Conservation (phyloP, 2,797 vertebrate species). For the Clarias laeviceps region DNA sequence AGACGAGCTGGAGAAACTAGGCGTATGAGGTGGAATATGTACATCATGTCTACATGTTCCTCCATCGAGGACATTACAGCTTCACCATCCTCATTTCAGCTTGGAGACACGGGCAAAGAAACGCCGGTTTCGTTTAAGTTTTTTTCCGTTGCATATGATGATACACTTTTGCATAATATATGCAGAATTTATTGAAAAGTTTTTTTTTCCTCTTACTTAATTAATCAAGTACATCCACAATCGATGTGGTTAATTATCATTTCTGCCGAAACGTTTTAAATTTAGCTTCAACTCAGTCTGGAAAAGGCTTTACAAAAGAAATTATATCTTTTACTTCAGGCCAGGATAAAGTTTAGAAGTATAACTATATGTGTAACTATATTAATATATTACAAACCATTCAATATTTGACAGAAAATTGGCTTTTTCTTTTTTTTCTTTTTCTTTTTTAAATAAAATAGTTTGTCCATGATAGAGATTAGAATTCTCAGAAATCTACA, state of each 20-base stretch:
- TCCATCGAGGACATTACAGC: constrained; percentile 52
- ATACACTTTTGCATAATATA: constrained; percentile 82
- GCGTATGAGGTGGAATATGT: constrained; percentile 76
- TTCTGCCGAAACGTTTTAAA: constrained; percentile 73
- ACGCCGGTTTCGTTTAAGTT: neutral
- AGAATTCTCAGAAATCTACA: constrained; percentile 80
- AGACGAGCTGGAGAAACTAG: constrained; percentile 69
- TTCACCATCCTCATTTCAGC: constrained; percentile 34
- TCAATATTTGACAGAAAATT: constrained; percentile 73
- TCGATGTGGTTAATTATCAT: constrained; percentile 69
- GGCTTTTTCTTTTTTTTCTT: constrained; percentile 33
- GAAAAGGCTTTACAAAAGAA: constrained; percentile 65
- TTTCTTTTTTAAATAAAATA: constrained; percentile 79
- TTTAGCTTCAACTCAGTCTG: constrained; percentile 62
- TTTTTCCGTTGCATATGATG: constrained; percentile 52
- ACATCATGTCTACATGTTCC: constrained; percentile 61
- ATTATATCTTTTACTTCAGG: constrained; percentile 67
- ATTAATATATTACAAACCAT: constrained; percentile 80
- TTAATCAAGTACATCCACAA: constrained; percentile 63
- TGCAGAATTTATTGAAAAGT: constrained; percentile 72
- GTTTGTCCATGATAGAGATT: constrained; percentile 78
- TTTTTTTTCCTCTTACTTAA: constrained; percentile 51
- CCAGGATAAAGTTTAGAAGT: constrained; percentile 69
- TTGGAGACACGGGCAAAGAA: constrained; percentile 61
- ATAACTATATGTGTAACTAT: constrained; percentile 71